Evolutionary conservation across 2,888 invertebrate genomes (phyloP), one percentile per base, ranked within the genome.

Genomic region (Nymphalis urticae): DNA sequence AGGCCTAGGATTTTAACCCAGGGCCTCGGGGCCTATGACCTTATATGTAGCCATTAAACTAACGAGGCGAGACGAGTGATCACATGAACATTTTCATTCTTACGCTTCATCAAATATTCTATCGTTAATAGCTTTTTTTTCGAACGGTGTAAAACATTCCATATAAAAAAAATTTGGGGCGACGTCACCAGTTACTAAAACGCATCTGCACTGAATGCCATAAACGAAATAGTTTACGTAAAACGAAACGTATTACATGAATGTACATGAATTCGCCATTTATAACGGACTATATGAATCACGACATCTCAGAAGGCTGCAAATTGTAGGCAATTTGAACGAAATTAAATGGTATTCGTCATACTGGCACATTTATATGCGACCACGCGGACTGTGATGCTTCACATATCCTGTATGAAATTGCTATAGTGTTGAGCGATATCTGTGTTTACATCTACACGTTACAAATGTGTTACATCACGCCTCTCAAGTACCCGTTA

Each of bases 391-490:
- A 47, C 32, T 21, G 48, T 56, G 61, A 66, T 19, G 53, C 32
- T 48, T 73, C 66, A 71, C 72, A 77, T 77, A 79, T 79, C 76
- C 80, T 73, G 60, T 51, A 72, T 80, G 81, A 81, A 80, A 87
- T 87, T 84, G 84, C 82, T 82, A 82, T 80, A 83, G 84, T 82
- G 84, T 81, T 84, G 87, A 86, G 84, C 83, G 78, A 79, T 87
- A 88, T 89, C 88, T 82, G 72, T 88, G 87, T 89, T 88, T 89
- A 88, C 87, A 90, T 91, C 90, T 84, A 79, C 77, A 75, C 76
- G 85, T 89, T 88, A 92, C 92, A 91, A 91, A 92, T 92, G 90
- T 84, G 87, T 84, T 85, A 88, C 90, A 88, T 92, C 90, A 90
- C 83, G 85, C 60, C 56, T 82, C 85, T 81, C 83, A 84, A 82